Percentiles rank a stretch among this genome's conserved stretches.
Evolutionary conservation across 2,797 vertebrate genomes (phyloP).

Genomic region (Basileuterus tristriatus): DNA sequence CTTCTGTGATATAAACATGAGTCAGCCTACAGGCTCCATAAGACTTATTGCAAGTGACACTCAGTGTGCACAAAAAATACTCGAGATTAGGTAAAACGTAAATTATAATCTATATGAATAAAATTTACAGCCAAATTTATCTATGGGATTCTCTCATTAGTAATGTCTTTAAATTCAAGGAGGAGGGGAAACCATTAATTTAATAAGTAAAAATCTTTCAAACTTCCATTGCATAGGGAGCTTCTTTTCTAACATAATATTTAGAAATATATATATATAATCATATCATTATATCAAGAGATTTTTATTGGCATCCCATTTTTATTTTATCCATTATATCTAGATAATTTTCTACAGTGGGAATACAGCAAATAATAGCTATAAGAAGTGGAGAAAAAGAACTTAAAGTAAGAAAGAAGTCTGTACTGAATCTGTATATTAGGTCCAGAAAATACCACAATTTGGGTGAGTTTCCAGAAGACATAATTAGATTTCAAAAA

Average conservation of each 20-base stretch:
- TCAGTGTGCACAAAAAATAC: neutral
- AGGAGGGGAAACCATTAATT: neutral
- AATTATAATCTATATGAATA: constrained; percentile 20
- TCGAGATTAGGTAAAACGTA: neutral
- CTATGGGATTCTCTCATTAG: neutral
- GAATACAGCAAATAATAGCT: constrained; percentile 37
- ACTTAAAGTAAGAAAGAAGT: neutral
- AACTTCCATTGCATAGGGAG: neutral
- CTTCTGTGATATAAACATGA: neutral
- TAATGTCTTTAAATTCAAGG: constrained; percentile 26
- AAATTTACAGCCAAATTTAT: neutral
- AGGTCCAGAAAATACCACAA: constrained; percentile 37
- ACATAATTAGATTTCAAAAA: constrained; percentile 67
- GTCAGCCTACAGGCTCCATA: neutral
- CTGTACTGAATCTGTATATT: neutral
- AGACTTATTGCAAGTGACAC: neutral
- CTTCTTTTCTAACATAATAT: constrained; percentile 36
- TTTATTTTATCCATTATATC: constrained; percentile 48
- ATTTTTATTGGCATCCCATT: neutral
- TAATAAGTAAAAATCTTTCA: neutral
- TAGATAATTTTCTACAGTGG: neutral
- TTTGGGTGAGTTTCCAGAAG: constrained; percentile 37
- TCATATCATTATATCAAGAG: neutral
- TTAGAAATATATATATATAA: neutral
- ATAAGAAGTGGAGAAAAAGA: neutral